A percentile compares a stretch with the other conserved stretches of the same genome.
Evolutionary conservation across 1,140 invertebrate genomes (phyloP).

Genomic region (Bombus soroeensis): DNA sequence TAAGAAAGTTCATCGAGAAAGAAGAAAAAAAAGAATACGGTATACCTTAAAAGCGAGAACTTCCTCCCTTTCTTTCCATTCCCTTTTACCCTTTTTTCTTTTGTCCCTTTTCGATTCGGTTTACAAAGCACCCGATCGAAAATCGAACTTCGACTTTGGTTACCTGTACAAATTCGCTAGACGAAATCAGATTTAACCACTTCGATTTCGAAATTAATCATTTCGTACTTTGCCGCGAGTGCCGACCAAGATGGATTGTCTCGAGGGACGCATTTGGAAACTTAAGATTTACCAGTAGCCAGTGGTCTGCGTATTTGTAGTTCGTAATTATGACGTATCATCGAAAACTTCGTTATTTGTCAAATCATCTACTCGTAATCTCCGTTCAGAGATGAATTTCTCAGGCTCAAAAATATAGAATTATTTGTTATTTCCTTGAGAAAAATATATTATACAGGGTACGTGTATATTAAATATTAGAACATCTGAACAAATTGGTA

Average conservation of each 20-base stretch:
- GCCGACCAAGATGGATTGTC: slow-evolving; percentile 21
- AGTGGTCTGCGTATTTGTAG: neutral
- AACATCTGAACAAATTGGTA: neutral
- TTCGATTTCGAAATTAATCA: slow-evolving; percentile 32
- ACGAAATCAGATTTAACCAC: neutral
- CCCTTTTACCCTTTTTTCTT: too few relatives aligned
- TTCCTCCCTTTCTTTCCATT: neutral
- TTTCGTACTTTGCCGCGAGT: neutral
- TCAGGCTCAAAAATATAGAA: neutral
- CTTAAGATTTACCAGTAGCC: neutral
- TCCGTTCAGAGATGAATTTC: neutral
- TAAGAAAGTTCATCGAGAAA: slow-evolving; percentile 70
- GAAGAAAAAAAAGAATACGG: neutral
- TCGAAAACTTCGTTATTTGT: too few relatives aligned
- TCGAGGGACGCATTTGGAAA: neutral
- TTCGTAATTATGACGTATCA: neutral
- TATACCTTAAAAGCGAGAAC: slow-evolving; percentile 7
- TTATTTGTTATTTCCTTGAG: neutral
- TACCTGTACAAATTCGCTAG: neutral
- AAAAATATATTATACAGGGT: neutral
- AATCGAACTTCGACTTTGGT: slow-evolving; percentile 7
- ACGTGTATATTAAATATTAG: neutral
- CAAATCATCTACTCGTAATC: neutral
- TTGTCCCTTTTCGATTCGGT: slow-evolving; percentile 15
- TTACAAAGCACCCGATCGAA: neutral